A percentile compares a stretch with the other conserved stretches of the same genome.
Conservation (phyloP, 2,113 vertebrate species). For the Elgaria multicarinata region DNA sequence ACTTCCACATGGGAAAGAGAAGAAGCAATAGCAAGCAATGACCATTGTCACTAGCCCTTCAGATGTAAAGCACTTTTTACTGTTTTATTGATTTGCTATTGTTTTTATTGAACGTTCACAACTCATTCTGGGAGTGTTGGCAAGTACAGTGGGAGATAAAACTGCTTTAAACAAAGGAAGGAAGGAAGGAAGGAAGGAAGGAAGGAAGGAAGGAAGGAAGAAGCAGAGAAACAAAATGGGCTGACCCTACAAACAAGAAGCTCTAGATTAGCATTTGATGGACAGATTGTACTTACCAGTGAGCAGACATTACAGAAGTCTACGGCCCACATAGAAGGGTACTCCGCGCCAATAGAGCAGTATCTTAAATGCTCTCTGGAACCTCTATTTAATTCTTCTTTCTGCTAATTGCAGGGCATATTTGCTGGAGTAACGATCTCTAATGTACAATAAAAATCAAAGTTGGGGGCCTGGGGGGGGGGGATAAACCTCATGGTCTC, state of each 20-base stretch:
- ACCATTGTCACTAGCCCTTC: too few relatives aligned
- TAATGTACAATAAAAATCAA: neutral
- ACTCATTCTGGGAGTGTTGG: neutral
- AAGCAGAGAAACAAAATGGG: too few relatives aligned
- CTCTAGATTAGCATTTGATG: neutral
- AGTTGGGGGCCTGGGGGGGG: neutral
- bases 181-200: too few relatives aligned
- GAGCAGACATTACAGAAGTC: neutral
- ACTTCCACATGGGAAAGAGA: too few relatives aligned
- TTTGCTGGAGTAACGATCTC: neutral
- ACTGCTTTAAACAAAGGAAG: neutral
- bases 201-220: too few relatives aligned
- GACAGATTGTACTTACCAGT: neutral
- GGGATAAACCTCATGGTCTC: too few relatives aligned
- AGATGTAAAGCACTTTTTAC: neutral
- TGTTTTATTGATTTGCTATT: neutral
- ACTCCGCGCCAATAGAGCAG: neutral
- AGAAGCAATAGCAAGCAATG: too few relatives aligned
- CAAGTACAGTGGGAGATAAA: neutral
- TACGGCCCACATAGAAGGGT: neutral
- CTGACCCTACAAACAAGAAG: too few relatives aligned
- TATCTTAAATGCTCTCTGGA: neutral
- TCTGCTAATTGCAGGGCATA: neutral
- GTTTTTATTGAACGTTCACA: neutral
- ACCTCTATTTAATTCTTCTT: neutral